phyloP scores from a whole-genome alignment of 1,140 invertebrate genomes.

The Pseudobourletiella spinata region DNA sequence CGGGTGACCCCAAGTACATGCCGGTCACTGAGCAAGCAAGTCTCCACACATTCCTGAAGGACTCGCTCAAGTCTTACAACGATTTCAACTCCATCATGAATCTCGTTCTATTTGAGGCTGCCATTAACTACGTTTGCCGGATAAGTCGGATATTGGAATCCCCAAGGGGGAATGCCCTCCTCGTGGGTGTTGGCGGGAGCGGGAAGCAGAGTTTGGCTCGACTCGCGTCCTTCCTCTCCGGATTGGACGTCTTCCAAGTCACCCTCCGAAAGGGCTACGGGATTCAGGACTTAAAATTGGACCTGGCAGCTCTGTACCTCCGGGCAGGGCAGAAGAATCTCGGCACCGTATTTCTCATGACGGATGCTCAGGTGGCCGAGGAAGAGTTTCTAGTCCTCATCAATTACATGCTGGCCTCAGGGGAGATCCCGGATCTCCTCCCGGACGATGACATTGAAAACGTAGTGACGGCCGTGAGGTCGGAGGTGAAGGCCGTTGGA shows the following conservation, averaged over 20 bases:
- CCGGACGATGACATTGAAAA: conserved; percentile 94
- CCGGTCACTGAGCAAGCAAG: conserved; percentile 64
- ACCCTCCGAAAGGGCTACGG: conserved; percentile 90
- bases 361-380: conserved; percentile 89
- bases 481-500: conserved; percentile 74
- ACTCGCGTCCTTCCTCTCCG: conserved; percentile 87
- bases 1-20: conserved; percentile 92
- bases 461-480: conserved; percentile 75
- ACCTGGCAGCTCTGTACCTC: conserved; percentile 73
- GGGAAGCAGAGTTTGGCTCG: conserved; percentile 80
- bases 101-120: conserved; percentile 92
- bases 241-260: conserved; percentile 86
- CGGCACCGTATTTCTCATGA: conserved; percentile 90
- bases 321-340: conserved; percentile 90
- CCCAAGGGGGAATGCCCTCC: conserved; percentile 64
- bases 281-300: conserved; percentile 77
- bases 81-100: conserved; percentile 95
- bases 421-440: conserved; percentile 90
- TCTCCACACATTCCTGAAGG: conserved; percentile 71
- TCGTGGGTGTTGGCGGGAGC: not conserved
- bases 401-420: conserved; percentile 89
- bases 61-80: conserved; percentile 87
- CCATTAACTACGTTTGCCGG: conserved; percentile 49
- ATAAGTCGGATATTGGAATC: conserved; percentile 93
- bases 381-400: conserved; percentile 91